These are phyloP conservation scores for Alca torda DNA, from an alignment of 2,797 vertebrate genomes.

Conservation along the genomic window DNA sequence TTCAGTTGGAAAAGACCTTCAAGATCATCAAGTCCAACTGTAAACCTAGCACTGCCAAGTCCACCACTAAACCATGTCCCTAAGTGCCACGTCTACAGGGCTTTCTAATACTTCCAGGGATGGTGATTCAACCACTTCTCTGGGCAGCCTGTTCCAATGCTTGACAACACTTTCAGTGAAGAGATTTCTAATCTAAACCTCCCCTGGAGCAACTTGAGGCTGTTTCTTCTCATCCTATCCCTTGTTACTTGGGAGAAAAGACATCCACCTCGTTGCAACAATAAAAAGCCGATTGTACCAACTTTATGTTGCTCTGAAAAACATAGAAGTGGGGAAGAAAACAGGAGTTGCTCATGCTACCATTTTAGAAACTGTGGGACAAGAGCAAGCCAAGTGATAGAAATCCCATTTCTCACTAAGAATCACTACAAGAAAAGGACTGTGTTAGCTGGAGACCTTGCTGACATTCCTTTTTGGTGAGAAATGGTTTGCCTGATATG, in stretches of 20 bases:
- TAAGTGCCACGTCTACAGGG: fast-evolving
- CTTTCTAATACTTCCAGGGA: not conserved
- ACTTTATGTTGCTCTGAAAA: not conserved
- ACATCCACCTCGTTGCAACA: not conserved
- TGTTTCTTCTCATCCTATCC: not conserved
- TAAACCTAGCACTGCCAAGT: not conserved
- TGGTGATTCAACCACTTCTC: not conserved
- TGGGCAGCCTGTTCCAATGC: not conserved
- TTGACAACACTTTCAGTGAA: not conserved
- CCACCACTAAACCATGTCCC: not conserved
- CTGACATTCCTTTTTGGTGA: not conserved
- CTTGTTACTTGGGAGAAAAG: not conserved
- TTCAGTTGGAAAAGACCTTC: not conserved
- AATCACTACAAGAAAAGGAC: not conserved
- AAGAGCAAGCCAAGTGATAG: not conserved
- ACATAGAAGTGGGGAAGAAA: not conserved
- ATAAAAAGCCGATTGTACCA: not conserved
- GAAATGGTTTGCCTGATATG: not conserved
- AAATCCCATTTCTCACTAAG: not conserved
- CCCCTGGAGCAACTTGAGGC: not conserved
- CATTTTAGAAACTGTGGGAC: not conserved
- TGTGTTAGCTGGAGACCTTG: not conserved
- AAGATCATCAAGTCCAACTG: fast-evolving
- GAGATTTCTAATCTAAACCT: not conserved
- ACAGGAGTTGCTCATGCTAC: not conserved